Evolutionary conservation across 1,140 invertebrate species (phyloP).

Genomic region (Drosophila pectinifera): DNA sequence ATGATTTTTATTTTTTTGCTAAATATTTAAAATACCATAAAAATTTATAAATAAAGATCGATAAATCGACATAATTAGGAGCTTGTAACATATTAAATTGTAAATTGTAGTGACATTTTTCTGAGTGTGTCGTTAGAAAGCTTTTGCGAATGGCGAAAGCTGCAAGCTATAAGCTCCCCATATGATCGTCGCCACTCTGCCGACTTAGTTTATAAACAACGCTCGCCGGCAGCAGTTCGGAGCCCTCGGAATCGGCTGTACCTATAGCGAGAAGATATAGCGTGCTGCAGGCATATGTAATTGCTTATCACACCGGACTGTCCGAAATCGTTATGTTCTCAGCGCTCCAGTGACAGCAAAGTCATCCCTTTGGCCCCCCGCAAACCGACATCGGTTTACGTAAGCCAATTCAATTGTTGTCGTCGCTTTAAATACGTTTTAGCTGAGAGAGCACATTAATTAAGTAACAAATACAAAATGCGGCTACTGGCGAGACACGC

Average conservation of each 20-base stretch:
- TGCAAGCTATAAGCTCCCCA: conserved; percentile 28
- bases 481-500: conserved; percentile 57
- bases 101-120: no score
- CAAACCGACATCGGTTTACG: conserved; percentile 47
- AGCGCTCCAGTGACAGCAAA: conserved; percentile 34
- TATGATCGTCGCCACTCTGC: conserved; percentile 50
- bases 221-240: conserved; percentile 42
- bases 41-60: no score
- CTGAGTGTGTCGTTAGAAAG: conserved; percentile 10
- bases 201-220: conserved; percentile 74
- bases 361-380: conserved; percentile 30
- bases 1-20: no score
- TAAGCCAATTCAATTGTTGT: conserved; percentile 45
- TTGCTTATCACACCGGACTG: conserved; percentile 64
- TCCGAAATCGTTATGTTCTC: conserved; percentile 54
- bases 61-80: no score
- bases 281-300: conserved; percentile 48
- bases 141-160: conserved; percentile 52
- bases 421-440: conserved; percentile 17
- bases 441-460: conserved; percentile 33
- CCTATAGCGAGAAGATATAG: neutral
- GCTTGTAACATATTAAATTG: no score
- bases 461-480: conserved; percentile 56
- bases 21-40: no score
- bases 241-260: conserved; percentile 15